These are phyloP conservation scores for Synanthedon myopaeformis DNA, from an alignment of 2,888 invertebrate species.

Conservation along the genomic window DNA sequence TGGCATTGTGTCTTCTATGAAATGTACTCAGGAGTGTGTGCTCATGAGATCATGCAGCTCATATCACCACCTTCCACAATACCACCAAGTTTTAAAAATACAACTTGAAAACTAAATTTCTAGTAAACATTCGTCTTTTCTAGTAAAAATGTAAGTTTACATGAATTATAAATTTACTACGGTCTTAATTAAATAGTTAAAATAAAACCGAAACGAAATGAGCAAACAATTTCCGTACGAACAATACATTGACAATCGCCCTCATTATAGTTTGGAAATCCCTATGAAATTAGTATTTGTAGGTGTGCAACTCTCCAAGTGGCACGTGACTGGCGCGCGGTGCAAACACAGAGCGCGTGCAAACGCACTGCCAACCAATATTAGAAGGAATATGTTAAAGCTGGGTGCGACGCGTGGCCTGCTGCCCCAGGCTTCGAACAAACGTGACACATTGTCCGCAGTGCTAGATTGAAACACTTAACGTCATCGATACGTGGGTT, in stretches of 20 bases:
- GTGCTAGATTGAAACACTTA: slow-evolving; percentile 50
- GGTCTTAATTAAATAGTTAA: slow-evolving; percentile 19
- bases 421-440: slow-evolving; percentile 11
- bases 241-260: slow-evolving; percentile 17
- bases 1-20: no score
- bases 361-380: slow-evolving; percentile 38
- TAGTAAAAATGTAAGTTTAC: no score
- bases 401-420: slow-evolving; percentile 11
- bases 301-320: slow-evolving; percentile 15
- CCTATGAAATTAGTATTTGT: slow-evolving; percentile 27
- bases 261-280: slow-evolving; percentile 19
- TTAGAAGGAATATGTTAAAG: slow-evolving; percentile 54
- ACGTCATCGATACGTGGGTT: slow-evolving; percentile 33
- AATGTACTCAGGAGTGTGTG: no score
- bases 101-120: no score
- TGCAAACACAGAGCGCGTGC: slow-evolving; percentile 44
- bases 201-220: slow-evolving; percentile 24
- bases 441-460: slow-evolving; percentile 29
- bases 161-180: no score
- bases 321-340: slow-evolving; percentile 36
- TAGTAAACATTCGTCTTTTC: no score
- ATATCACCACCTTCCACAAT: no score
- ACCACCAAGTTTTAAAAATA: no score
- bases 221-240: slow-evolving; percentile 30
- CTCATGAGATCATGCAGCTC: no score